Base-by-base conservation (phyloP, 2,888 invertebrate genomes). In the Resseliella maxima region DNA sequence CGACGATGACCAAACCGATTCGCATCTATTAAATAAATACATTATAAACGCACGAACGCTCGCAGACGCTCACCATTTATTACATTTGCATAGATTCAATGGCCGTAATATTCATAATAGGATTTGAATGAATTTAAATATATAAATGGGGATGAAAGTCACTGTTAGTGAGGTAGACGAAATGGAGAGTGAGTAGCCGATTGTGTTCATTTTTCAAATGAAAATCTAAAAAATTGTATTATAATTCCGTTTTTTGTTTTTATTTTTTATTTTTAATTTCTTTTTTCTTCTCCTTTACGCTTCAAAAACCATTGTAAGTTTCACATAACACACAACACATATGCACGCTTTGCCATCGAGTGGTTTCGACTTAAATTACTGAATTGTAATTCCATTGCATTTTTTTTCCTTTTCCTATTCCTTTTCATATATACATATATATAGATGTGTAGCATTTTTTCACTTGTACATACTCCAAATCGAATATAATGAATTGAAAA, bases 81-180 rank as follows among this genome's bases (percentile, higher is more conserved):
- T 83, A 24, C 83, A 83, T 83, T 83, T 83, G 83, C 83, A 83
- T 83, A 83, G 83, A 83, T 83, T 83, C 83, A 83, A 83, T 83
- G 38, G 41, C 83, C 83, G 45, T 85, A 85, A 85, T 86, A 72
- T 86, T 41, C 72, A 81, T 86, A 86, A 86, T 86, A 31, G 86
- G 86, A 86, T 86, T 86, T 86, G 85, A 86, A 86, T 86, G 83
- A 86, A 86, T 86, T 86, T 86, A 83, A 86, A 86, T 86, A 83
- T 81, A 81, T 86, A 86, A 86, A 85, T 85, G 46, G 45, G 36
- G 85, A 85, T 45, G 85, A 24, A 83, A 83, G 36, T 83, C 38
- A 38, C 24, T 36, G 38, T 83, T 35, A 15, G 31, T 72, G 31
- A 15, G 83, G n/a, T 38, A 83, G 83, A 83, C 83, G 38, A 15